Evolutionary conservation across 1,140 invertebrate genomes (phyloP).

Genomic region (Nylanderia fulva): DNA sequence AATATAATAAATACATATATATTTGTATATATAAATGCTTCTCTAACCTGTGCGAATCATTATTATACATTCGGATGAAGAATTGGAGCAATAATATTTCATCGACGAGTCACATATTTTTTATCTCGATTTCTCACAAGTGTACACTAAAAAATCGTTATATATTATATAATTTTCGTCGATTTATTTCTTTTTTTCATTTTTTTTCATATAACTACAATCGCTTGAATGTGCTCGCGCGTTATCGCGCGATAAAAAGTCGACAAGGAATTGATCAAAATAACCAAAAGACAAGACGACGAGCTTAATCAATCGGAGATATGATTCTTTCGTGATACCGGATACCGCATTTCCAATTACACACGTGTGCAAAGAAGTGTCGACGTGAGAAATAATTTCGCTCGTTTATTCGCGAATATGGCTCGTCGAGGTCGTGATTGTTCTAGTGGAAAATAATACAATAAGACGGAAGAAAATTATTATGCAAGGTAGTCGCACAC

Average conservation of each 20-base stretch:
- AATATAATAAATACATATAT: no score
- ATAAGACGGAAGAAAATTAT: no score
- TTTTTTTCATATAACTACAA: neutral
- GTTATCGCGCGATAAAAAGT: slow-evolving; percentile 5
- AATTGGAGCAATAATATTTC: no score
- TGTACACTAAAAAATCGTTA: neutral
- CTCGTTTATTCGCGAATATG: no score
- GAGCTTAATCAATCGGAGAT: slow-evolving; percentile 6
- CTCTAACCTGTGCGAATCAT: no score
- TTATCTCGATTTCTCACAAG: neutral
- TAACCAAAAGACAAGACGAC: neutral
- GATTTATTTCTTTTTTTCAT: neutral
- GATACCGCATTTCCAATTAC: no score
- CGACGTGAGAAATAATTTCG: no score
- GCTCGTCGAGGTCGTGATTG: neutral
- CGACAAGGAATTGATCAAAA: slow-evolving; percentile 6
- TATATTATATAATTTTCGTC: neutral
- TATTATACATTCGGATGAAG: no score
- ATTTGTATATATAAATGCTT: no score
- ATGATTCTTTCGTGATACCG: no score
- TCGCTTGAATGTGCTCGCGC: neutral
- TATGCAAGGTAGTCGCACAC: slow-evolving; percentile 34
- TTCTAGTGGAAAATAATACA: slow-evolving; percentile 14
- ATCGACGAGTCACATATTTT: neutral
- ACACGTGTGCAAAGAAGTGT: neutral